Base-by-base conservation (phyloP, 2,113 vertebrate species). In the Pluvianellus socialis region DNA sequence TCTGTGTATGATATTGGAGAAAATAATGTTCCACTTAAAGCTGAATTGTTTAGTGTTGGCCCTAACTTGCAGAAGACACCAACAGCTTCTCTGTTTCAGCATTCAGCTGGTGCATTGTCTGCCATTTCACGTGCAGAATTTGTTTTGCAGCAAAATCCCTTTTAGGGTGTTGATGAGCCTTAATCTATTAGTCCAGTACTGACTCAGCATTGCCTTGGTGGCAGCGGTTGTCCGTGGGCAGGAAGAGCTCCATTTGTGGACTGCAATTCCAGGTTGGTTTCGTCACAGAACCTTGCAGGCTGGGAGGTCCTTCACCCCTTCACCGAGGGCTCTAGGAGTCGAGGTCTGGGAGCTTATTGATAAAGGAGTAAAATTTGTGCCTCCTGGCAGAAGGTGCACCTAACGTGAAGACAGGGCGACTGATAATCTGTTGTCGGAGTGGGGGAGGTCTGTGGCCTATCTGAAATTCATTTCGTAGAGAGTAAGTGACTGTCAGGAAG, bases 11-110 rank as follows among this genome's bases (percentile, higher is more conserved):
- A 79, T 94, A 93, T 8, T 72, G 59, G 90, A 50, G 81, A 86
- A 96, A 92, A 88, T 88, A 86, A 77, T 79, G 75, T 73, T 94
- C 77, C 63, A 14, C 88, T 93, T 88, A 67, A 90, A 86, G 88
- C 81, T 24, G 66, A 90, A 75, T 88, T 94, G 81, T 90, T 94
- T 33, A 38, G 62, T 33, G 49, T 71, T 93, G 81, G 82, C 70
- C 70, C 62, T 40, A n/a, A 62, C 74, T 92, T 93, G 79, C 74
- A 88, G 85, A 80, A 92, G 92, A 83, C 35, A 66, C 77, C 88
- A 55, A 4, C 50, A 90, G 80, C 55, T 59, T 88, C 68, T 77
- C 59, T 67, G 74, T 90, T 76, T 45, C 83, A 67, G 82, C 63
- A 4, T 90, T 90, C 82, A 86, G 71, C 49, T 50, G 11, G 32